A percentile compares a stretch with the other conserved stretches of the same genome.
Conservation (phyloP, 2,113 vertebrate species). For the Salvelinus fontinalis region DNA sequence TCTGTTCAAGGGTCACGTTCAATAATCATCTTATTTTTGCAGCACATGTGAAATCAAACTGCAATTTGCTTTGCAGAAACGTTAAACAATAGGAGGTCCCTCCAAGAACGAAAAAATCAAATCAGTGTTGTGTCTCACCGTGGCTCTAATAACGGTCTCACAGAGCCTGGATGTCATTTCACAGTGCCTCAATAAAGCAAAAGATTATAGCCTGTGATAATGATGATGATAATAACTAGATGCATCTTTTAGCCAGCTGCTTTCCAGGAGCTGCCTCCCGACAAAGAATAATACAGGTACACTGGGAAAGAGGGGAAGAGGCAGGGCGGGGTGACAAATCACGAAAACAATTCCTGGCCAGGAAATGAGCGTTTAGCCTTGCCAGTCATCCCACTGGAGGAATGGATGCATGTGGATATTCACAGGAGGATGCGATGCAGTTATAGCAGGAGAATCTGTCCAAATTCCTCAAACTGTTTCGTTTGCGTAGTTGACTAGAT, state of each 20-base stretch:
- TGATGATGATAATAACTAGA: constrained; percentile 45
- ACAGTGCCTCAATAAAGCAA: constrained; percentile 18
- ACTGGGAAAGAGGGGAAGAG: too few species aligned
- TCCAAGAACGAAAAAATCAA: constrained; percentile 43
- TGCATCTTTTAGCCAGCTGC: constrained; percentile 27
- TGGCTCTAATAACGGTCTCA: constrained; percentile 43
- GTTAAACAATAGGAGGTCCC: constrained; percentile 36
- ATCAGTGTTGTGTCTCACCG: constrained; percentile 39
- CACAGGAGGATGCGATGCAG: neutral
- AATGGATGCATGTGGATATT: neutral
- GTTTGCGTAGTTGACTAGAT: too few species aligned
- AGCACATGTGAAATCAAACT: constrained; percentile 10
- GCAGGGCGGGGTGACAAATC: neutral
- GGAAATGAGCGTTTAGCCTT: neutral
- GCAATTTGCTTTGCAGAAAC: constrained; percentile 27
- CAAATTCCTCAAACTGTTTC: too few species aligned
- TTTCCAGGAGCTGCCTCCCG: neutral
- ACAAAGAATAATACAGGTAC: too few species aligned
- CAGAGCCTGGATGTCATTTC: constrained; percentile 25
- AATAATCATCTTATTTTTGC: constrained; percentile 13
- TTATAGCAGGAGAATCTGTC: neutral
- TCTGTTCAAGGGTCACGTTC: constrained; percentile 1
- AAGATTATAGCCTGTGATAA: constrained; percentile 34
- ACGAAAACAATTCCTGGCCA: neutral
- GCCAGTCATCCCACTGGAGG: constrained; percentile 1